Percentiles rank a stretch among this genome's conserved stretches.
phyloP scores from a whole-genome alignment of 2,888 invertebrate genomes.

The Ceraclea dissimilis region DNA sequence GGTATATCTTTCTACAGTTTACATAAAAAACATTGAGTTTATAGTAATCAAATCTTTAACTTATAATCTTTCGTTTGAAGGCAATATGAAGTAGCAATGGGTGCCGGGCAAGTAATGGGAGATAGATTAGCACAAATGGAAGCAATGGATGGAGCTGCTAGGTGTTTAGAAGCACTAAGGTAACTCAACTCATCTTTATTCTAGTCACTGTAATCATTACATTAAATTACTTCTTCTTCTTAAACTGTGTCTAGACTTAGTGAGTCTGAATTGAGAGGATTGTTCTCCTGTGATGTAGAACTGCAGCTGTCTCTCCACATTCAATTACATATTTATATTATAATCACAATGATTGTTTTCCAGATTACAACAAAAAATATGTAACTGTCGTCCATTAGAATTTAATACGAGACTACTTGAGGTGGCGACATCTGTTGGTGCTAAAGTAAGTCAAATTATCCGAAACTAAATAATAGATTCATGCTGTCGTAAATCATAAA shows the following conservation, averaged over 20 bases:
- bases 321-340: neutral
- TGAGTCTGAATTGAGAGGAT: neutral
- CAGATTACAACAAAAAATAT: constrained; percentile 68
- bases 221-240: neutral
- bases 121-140: constrained; percentile 84
- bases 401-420: constrained; percentile 78
- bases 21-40: neutral
- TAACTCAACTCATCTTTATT: constrained; percentile 4
- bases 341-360: neutral
- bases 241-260: too few relatives aligned
- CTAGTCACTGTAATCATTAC: neutral
- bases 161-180: constrained; percentile 69
- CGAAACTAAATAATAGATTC: too few relatives aligned
- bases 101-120: constrained; percentile 69
- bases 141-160: constrained; percentile 81
- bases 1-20: constrained; percentile 29
- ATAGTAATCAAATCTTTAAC: constrained; percentile 10
- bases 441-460: constrained; percentile 56
- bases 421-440: constrained; percentile 79
- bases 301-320: too few relatives aligned
- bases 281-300: too few relatives aligned
- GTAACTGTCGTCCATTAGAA: constrained; percentile 79
- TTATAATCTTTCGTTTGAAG: constrained; percentile 39
- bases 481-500: too few relatives aligned
- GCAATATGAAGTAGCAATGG: constrained; percentile 84